These are phyloP conservation scores for Physocephala rufipes DNA, from an alignment of 2,888 invertebrate species.

Conservation along the genomic window DNA sequence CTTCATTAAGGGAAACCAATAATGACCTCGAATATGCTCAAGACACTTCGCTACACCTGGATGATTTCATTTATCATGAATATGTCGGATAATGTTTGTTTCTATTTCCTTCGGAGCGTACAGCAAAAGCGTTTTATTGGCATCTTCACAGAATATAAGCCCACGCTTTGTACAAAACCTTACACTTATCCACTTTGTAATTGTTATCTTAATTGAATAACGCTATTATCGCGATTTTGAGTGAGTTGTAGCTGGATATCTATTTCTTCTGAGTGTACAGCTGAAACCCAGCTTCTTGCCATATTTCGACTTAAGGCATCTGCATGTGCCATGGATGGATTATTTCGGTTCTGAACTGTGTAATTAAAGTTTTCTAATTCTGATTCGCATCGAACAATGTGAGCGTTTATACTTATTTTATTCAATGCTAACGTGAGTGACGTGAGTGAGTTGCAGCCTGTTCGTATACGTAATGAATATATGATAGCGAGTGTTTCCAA, in stretches of 20 bases:
- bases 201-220: constrained; percentile 31
- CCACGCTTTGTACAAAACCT: constrained; percentile 34
- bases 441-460: constrained; percentile 17
- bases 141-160: constrained; percentile 30
- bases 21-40: constrained; percentile 35
- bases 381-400: constrained; percentile 28
- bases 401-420: background rate
- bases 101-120: constrained; percentile 42
- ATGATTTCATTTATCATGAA: constrained; percentile 40
- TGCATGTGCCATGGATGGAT: background rate
- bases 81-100: constrained; percentile 33
- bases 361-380: background rate
- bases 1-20: constrained; percentile 40
- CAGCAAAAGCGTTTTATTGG: constrained; percentile 29
- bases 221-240: constrained; percentile 31
- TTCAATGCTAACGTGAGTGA: background rate
- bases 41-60: constrained; percentile 34
- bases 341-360: background rate
- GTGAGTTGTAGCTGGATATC: constrained; percentile 36
- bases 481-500: constrained; percentile 43
- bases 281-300: too few species aligned
- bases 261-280: constrained; percentile 38
- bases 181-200: constrained; percentile 19
- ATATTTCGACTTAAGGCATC: too few species aligned
- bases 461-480: background rate